Conservation (phyloP, 2,113 vertebrate species). For the Abramis brama region DNA sequence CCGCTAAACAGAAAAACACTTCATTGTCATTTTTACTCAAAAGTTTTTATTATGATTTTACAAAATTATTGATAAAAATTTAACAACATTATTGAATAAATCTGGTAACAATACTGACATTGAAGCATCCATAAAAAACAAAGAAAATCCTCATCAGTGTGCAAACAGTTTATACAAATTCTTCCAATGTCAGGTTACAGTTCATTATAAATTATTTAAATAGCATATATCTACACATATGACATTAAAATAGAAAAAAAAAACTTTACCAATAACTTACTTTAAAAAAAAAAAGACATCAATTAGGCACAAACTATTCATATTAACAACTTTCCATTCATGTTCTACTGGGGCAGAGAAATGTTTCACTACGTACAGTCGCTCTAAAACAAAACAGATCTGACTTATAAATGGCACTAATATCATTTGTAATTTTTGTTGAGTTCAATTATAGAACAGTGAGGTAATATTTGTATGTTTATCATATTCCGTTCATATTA, state of each 20-base stretch:
- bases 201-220: slow-evolving; percentile 99
- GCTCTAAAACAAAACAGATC: slow-evolving; percentile 80
- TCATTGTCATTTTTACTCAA: slow-evolving; percentile 41
- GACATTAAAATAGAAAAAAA: slow-evolving; percentile 85
- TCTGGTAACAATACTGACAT: slow-evolving; percentile 89
- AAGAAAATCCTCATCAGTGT: slow-evolving; percentile 89
- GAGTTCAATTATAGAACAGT: slow-evolving; percentile 90
- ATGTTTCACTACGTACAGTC: slow-evolving; percentile 86
- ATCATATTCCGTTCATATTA: slow-evolving; percentile 74
- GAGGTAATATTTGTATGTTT: slow-evolving; percentile 99
- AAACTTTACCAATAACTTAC: slow-evolving; percentile 90
- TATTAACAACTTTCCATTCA: slow-evolving; percentile 82
- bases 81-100: slow-evolving; percentile 78
- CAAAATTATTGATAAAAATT: slow-evolving; percentile 71
- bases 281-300: slow-evolving; percentile 80
- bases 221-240: slow-evolving; percentile 97
- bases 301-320: slow-evolving; percentile 83
- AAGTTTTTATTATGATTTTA: slow-evolving; percentile 77
- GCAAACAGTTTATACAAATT: slow-evolving; percentile 98
- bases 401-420: slow-evolving; percentile 78
- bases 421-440: slow-evolving; percentile 75
- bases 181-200: slow-evolving; percentile 88
- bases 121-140: slow-evolving; percentile 71
- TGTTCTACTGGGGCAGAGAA: slow-evolving; percentile 78
- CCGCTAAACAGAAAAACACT: background rate